A percentile compares a stretch with the other conserved stretches of the same genome.
Conservation (phyloP, 2,113 vertebrate genomes). For the Scomber scombrus region DNA sequence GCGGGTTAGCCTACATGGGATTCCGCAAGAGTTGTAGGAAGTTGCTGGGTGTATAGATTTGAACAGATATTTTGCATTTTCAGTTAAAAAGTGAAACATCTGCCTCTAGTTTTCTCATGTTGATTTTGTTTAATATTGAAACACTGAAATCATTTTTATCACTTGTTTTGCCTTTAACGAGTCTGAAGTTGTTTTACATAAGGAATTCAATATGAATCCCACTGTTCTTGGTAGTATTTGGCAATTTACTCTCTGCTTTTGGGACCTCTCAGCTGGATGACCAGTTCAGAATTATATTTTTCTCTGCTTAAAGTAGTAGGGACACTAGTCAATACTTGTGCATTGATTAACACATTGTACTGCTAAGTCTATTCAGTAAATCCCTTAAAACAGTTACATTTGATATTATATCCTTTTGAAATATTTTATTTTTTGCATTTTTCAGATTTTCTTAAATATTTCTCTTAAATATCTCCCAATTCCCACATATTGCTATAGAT, state of each 20-base stretch:
- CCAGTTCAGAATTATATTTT: slow-evolving; percentile 51
- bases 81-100: slow-evolving; percentile 24
- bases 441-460: slow-evolving; percentile 16
- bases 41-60: slow-evolving; percentile 22
- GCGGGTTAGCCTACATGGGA: slow-evolving; percentile 20
- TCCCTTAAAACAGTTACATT: slow-evolving; percentile 7
- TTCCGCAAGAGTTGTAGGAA: slow-evolving; percentile 26
- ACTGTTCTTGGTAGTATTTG: slow-evolving; percentile 29
- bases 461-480: slow-evolving; percentile 13
- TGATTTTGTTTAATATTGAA: slow-evolving; percentile 37
- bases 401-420: neutral
- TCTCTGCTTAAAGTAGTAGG: slow-evolving; percentile 17
- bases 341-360: slow-evolving; percentile 37
- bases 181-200: slow-evolving; percentile 16
- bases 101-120: slow-evolving; percentile 44
- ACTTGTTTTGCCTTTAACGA: slow-evolving; percentile 8
- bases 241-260: slow-evolving; percentile 28
- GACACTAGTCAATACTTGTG: slow-evolving; percentile 36
- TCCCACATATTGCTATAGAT: slow-evolving; percentile 41
- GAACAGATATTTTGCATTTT: slow-evolving; percentile 30
- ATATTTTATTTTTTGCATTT: slow-evolving; percentile 21
- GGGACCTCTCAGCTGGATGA: slow-evolving; percentile 23
- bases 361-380: slow-evolving; percentile 25
- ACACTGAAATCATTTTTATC: slow-evolving; percentile 28
- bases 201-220: slow-evolving; percentile 15